Base-by-base conservation (phyloP, 2,888 invertebrate genomes). In the Imbricaverruca yamaguchii region DNA sequence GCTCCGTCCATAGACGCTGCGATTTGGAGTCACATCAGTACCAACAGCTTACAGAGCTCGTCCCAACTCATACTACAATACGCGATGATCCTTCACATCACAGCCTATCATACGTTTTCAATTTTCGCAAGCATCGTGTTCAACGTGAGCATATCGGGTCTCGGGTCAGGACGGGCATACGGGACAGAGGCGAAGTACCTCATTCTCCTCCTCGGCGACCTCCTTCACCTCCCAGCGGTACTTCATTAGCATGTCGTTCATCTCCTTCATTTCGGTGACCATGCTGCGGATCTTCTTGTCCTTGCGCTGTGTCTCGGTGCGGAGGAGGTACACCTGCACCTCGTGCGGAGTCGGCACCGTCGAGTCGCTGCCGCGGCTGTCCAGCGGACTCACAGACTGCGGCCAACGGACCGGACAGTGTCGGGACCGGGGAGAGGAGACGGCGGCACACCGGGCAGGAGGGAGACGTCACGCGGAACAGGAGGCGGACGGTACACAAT, bases 291-390 rank as follows among this genome's bases (percentile, higher is more conserved):
- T 86, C 85, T 83, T 85, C 84, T 83, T 85, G 83, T 83, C 85
- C 83, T 85, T 86, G 85, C 87, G 87, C 39, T 84, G 84, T 56
- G 85, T 80, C 18, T 84, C 85, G 81, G 84, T 83, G 83, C 87
- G 86, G 81, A 88, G 83, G n/a, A 85, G 84, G 9, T 84, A 85
- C 55, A 87, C 86, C 83, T 88, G 86, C 25, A 74, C 74, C 74
- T 74, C 74, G 74, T 74, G 74, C 55, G 74, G 74, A 6, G 74
- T 55, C 1, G 18, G 74, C 53, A 21, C 18, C 13, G 53, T 21
- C 65, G 65, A 59, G 12, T 10, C 65, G 65, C n/a, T n/a, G 65
- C n/a, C n/a, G 65, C n/a, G 21, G 65, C n/a, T n/a, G n/a, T 1
- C 63, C 59, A 59, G 15, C 61, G 13, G 61, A 13, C 12, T 18